Percentiles rank a stretch among this genome's conserved stretches.
Conservation (phyloP, 2,888 invertebrate genomes). For the Parnassius smintheus region DNA sequence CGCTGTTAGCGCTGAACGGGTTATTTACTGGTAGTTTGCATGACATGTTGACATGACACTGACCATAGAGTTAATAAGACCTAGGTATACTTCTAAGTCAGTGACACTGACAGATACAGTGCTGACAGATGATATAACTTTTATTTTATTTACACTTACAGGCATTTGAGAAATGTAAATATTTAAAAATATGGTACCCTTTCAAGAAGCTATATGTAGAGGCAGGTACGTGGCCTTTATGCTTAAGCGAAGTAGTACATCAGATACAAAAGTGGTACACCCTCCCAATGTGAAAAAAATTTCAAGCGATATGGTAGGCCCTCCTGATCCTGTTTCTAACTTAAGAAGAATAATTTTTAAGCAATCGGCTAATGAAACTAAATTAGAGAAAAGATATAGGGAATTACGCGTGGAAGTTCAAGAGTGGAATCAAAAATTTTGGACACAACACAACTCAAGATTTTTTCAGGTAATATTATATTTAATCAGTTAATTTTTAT, state of each 20-base stretch:
- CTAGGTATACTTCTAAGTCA: too few species aligned
- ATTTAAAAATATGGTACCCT: slow-evolving; percentile 6
- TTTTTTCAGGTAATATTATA: slow-evolving; percentile 81
- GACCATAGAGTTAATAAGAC: too few species aligned
- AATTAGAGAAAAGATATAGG: slow-evolving; percentile 83
- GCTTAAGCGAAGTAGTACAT: slow-evolving; percentile 44
- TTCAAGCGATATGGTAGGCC: slow-evolving; percentile 85
- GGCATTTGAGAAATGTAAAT: slow-evolving; percentile 8
- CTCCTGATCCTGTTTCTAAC: slow-evolving; percentile 90
- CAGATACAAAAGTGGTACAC: slow-evolving; percentile 56
- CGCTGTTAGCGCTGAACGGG: too few species aligned
- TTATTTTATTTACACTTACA: too few species aligned
- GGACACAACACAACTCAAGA: slow-evolving; percentile 88
- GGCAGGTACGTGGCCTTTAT: slow-evolving; percentile 34
- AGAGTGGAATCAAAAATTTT: slow-evolving; percentile 92
- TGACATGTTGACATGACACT: too few species aligned
- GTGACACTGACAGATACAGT: too few species aligned
- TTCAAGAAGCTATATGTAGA: slow-evolving; percentile 2
- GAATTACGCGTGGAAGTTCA: slow-evolving; percentile 85
- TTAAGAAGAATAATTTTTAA: slow-evolving; percentile 86
- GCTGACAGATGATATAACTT: too few species aligned
- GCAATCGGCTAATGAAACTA: slow-evolving; percentile 83
- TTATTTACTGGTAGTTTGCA: too few species aligned
- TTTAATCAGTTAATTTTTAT: slow-evolving; percentile 11
- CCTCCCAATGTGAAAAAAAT: slow-evolving; percentile 65